Conservation (phyloP, 2,797 vertebrate species). For the Thamnophis elegans region DNA sequence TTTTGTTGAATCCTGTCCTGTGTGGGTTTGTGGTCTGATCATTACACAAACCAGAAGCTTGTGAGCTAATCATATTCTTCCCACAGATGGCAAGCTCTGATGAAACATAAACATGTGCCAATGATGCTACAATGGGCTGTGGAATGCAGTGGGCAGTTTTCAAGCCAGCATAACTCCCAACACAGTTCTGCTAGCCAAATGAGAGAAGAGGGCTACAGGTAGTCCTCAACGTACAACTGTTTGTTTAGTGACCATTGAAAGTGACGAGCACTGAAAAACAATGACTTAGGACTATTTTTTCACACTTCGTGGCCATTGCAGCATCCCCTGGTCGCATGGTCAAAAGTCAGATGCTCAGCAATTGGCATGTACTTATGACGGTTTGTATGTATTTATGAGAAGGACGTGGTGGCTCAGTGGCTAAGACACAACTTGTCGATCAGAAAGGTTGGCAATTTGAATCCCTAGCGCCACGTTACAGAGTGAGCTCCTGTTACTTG, state of each 20-base stretch:
- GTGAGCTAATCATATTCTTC: neutral
- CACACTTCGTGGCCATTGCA: neutral
- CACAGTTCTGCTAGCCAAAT: neutral
- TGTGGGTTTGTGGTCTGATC: conserved; percentile 7
- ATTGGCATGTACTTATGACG: neutral
- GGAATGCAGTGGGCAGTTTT: neutral
- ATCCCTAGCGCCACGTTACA: too few species aligned
- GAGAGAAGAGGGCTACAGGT: neutral
- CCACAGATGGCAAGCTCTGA: conserved; percentile 2
- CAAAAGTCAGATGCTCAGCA: neutral
- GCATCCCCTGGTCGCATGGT: neutral
- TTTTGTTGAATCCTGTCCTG: neutral
- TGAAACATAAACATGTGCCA: neutral
- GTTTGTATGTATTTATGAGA: neutral
- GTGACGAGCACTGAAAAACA: neutral
- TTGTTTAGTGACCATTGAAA: neutral
- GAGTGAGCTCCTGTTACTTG: too few species aligned
- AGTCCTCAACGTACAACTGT: neutral
- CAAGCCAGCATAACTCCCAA: neutral
- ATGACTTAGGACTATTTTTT: neutral
- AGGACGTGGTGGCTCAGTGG: too few species aligned
- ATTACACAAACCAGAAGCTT: neutral
- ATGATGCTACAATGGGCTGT: neutral
- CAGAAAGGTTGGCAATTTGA: too few species aligned
- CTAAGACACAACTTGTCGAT: too few species aligned